Evolutionary conservation across 2,113 vertebrate species (phyloP).

Genomic region (Peromyscus maniculatus): DNA sequence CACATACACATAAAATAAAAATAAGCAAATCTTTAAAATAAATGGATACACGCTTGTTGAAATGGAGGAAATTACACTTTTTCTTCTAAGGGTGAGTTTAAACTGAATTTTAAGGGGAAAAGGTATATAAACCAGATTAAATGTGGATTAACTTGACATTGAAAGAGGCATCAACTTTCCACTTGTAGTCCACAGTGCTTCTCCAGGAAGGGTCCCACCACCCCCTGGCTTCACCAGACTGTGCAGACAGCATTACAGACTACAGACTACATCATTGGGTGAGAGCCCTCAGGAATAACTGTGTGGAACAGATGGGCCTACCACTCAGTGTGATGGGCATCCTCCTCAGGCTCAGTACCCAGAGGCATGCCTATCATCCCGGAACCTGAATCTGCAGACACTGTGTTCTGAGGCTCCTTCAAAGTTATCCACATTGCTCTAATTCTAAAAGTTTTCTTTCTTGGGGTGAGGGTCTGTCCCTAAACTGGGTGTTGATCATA

Average conservation of each 20-base stretch:
- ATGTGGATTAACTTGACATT: neutral
- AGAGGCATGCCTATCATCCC: neutral
- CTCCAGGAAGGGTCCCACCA: neutral
- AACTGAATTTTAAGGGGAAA: neutral
- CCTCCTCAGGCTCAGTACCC: no score
- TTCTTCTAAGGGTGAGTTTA: neutral
- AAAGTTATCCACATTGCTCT: neutral
- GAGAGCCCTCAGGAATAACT: neutral
- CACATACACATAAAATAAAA: neutral
- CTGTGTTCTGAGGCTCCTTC: neutral
- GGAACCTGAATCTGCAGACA: neutral
- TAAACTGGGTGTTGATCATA: neutral
- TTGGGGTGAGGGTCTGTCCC: neutral
- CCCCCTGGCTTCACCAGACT: neutral
- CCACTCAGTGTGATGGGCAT: neutral
- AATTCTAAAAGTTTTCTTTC: neutral
- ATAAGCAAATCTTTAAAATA: neutral
- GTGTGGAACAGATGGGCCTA: neutral
- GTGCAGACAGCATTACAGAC: neutral
- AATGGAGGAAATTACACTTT: neutral
- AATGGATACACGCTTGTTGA: neutral
- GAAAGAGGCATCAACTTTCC: neutral
- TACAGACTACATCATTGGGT: rapidly evolving
- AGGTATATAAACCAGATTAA: neutral
- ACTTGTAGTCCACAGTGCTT: neutral